Evolutionary conservation across 2,888 invertebrate species (phyloP), one percentile per base, ranked within the genome.

Genomic region (Penaeus monodon): DNA sequence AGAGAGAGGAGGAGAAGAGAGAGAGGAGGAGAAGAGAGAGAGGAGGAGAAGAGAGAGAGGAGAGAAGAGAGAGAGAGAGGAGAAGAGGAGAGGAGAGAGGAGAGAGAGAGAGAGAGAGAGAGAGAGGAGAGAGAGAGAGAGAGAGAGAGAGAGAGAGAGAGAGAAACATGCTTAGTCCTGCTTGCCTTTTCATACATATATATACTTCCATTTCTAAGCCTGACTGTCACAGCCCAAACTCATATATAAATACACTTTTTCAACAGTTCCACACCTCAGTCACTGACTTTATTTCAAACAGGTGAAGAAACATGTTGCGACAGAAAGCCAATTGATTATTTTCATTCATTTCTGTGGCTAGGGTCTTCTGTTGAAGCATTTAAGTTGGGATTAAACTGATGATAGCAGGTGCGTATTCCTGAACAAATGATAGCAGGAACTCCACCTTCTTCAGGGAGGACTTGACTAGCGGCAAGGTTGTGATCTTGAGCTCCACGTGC

Each of bases 401-500:
- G 14, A 87, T 63, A 24, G 65, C 33, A n/a, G 68, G 63, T 73
- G 86, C 82, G 29, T 87, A 79, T n/a, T 87, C 83, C 73, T 65
- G 63, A 65, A 78, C 38, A 73, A 64, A 87, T 38, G 86, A 87
- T 10, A 87, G 79, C 24, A 87, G 33, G 73, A 83, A 87, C 38
- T 87, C 86, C 17, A 87, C 73, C 64, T 87, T 87, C 83, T 87
- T 87, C 0, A 87, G 14, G 33, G 79, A 80, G 70, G 73, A 73
- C 57, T 87, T 87, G 65, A 87, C 86, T 27, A 64, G 66, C 27
- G 78, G 86, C 24, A 87, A 33, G 49, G 83, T 79, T 38, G 86
- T 74, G 4, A 87, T 66, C 73, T 87, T 87, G n/a, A 83, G 82
- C 33, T 83, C 82, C 22, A 87, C 73, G 27, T 87, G 78, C 49